Evolutionary conservation across 2,797 vertebrate species (phyloP).

Genomic region (Limosa lapponica): DNA sequence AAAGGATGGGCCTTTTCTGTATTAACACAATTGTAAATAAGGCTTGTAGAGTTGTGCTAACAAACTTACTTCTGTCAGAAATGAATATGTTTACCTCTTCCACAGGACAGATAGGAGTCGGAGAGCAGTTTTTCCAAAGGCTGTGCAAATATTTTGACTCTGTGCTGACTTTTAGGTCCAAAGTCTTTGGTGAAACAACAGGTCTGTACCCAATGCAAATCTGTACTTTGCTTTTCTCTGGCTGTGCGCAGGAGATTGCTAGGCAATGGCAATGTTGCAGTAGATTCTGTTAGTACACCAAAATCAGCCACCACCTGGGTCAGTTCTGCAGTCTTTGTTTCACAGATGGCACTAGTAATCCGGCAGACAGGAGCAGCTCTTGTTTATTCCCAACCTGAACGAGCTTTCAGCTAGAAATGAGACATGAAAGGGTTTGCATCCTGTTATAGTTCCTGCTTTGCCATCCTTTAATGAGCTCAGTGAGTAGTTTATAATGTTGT

Average conservation of each 20-base stretch:
- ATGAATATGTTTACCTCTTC: background rate
- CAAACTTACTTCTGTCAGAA: background rate
- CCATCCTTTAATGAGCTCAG: conserved; percentile 30
- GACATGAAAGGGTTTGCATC: background rate
- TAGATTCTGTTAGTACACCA: background rate
- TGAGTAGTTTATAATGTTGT: background rate
- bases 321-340: background rate
- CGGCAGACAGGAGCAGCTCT: background rate
- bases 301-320: background rate
- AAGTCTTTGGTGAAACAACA: background rate
- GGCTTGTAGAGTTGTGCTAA: background rate
- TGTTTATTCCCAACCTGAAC: background rate
- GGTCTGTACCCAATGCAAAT: background rate
- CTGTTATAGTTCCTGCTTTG: conserved; percentile 12
- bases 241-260: background rate
- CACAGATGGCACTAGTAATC: conserved; percentile 12
- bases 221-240: background rate
- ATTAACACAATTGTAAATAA: background rate
- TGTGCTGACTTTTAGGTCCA: background rate
- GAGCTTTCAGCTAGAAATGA: background rate
- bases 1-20: background rate
- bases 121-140: background rate
- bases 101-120: background rate
- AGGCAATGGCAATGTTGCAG: background rate
- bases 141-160: background rate